Percentiles rank a stretch among this genome's conserved stretches.
Evolutionary conservation across 1,140 invertebrate species (phyloP).

Genomic region (Meloidogyne chitwoodi): DNA sequence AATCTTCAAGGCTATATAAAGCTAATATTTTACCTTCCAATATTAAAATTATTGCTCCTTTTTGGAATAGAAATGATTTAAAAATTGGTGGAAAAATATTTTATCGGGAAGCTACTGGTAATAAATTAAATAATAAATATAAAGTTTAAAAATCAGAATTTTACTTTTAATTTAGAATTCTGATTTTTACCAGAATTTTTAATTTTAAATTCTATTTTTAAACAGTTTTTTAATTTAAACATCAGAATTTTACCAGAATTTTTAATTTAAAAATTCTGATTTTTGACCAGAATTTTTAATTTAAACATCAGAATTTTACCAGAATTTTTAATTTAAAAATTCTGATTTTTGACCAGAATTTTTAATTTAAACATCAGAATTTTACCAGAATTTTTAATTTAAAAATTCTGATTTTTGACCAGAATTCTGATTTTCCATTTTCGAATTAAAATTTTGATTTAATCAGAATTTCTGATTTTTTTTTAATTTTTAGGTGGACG

Average conservation of each 20-base stretch:
- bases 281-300: neutral
- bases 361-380: no score
- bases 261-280: no score
- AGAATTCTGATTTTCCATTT: neutral
- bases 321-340: neutral
- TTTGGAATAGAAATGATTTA: conserved; percentile 59
- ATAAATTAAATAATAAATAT: neutral
- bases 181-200: neutral
- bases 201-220: no score
- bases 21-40: conserved; percentile 51
- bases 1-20: conserved; percentile 35
- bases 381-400: no score
- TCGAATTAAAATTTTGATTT: no score
- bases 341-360: neutral
- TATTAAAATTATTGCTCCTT: conserved; percentile 50
- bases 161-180: neutral
- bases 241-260: neutral
- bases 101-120: conserved; percentile 44
- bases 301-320: neutral
- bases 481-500: conserved; percentile 46
- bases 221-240: neutral
- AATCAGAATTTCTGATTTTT: neutral
- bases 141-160: neutral
- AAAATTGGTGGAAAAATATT: conserved; percentile 56
- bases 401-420: neutral